A percentile compares a stretch with the other conserved stretches of the same genome.
phyloP scores from a whole-genome alignment of 2,888 invertebrate species.

The Chymomyza amoena region DNA sequence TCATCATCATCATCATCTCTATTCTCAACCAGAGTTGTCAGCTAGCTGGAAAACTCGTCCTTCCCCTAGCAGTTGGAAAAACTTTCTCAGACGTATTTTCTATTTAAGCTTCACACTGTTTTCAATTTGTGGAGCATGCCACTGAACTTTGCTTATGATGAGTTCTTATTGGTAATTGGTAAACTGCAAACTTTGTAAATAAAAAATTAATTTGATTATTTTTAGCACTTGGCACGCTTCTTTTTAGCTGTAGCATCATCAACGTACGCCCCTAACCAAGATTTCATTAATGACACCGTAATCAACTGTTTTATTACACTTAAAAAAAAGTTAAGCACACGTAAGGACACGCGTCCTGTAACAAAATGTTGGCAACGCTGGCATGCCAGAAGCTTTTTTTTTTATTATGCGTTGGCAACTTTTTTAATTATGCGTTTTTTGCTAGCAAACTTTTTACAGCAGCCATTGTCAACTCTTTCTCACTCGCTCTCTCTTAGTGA shows the following conservation, averaged over 20 bases:
- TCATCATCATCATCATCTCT: neutral
- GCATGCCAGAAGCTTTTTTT: conserved; percentile 10
- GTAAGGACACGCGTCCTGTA: neutral
- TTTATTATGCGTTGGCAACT: conserved; percentile 38
- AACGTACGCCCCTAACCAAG: conserved; percentile 27
- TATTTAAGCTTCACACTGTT: conserved; percentile 40
- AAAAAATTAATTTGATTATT: conserved; percentile 73
- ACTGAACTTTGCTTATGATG: conserved; percentile 55
- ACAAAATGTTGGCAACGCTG: conserved; percentile 8
- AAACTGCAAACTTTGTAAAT: conserved; percentile 63
- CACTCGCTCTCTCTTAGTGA: neutral
- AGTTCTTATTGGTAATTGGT: conserved; percentile 62
- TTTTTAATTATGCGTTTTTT: no score
- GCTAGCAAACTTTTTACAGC: no score
- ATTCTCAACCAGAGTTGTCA: no score
- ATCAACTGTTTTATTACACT: conserved; percentile 71
- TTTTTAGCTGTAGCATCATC: conserved; percentile 18
- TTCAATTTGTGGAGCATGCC: conserved; percentile 5
- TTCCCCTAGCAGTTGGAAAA: neutral
- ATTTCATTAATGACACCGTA: conserved; percentile 67
- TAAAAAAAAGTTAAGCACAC: conserved; percentile 52
- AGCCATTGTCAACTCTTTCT: no score
- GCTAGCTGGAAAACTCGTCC: no score
- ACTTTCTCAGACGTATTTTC: neutral
- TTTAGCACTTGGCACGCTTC: conserved; percentile 10